These are phyloP conservation scores for Sprattus sprattus DNA, from an alignment of 2,113 vertebrate genomes.

Conservation along the genomic window DNA sequence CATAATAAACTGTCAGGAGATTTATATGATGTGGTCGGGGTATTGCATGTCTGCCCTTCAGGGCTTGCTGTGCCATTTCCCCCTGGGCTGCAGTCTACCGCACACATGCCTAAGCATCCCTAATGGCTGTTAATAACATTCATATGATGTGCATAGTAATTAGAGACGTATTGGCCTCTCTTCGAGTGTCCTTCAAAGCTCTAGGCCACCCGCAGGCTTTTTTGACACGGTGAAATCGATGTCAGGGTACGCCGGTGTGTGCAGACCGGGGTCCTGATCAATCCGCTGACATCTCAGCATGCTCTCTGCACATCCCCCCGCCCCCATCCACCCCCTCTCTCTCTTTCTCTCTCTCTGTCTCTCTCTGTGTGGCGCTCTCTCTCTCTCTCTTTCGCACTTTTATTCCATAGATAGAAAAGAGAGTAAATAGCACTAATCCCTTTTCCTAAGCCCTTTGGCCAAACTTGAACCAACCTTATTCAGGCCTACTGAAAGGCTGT, in stretches of 20 bases:
- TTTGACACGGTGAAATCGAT: constrained; percentile 37
- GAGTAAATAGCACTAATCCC: constrained; percentile 5
- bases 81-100: not conserved
- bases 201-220: constrained; percentile 17
- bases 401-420: not conserved
- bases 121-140: constrained; percentile 22
- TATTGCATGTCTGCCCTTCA: constrained; percentile 8
- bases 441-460: not conserved
- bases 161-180: constrained; percentile 18
- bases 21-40: not conserved
- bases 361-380: not conserved
- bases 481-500: not conserved
- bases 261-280: constrained; percentile 11
- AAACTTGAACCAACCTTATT: not conserved
- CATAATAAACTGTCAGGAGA: not conserved
- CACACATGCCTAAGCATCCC: constrained; percentile 1
- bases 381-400: constrained; percentile 15
- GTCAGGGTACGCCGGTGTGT: not conserved
- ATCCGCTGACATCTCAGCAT: constrained; percentile 23
- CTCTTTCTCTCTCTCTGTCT: not conserved
- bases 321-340: not conserved
- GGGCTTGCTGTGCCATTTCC: not conserved
- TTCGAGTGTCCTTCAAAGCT: constrained; percentile 35
- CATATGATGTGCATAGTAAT: constrained; percentile 32
- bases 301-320: not conserved